Percentiles rank a stretch among this genome's conserved stretches.
These are phyloP conservation scores for Lissocephala sabroskyi DNA, from an alignment of 2,888 invertebrate species.

Conservation along the genomic window DNA sequence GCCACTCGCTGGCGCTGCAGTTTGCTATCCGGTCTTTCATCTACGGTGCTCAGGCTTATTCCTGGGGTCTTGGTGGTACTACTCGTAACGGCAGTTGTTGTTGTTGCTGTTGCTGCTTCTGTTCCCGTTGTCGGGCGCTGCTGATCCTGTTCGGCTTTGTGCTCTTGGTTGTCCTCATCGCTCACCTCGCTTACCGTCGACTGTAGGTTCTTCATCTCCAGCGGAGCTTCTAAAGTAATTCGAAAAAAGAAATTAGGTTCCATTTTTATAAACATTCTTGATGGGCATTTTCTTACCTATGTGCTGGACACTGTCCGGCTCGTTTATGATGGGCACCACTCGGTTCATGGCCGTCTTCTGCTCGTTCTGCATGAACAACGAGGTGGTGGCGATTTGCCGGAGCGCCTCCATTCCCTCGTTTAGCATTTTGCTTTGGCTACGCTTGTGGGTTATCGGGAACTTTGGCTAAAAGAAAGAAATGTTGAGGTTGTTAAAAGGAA, in stretches of 20 bases:
- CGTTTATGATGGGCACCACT: constrained; percentile 71
- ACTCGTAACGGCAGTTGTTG: constrained; percentile 60
- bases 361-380: constrained; percentile 73
- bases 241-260: neutral
- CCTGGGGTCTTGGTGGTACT: constrained; percentile 47
- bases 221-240: constrained; percentile 62
- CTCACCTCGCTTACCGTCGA: constrained; percentile 67
- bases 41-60: constrained; percentile 40
- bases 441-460: constrained; percentile 70
- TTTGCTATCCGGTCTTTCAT: constrained; percentile 60
- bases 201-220: constrained; percentile 70
- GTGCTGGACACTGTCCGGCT: constrained; percentile 63
- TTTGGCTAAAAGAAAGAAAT: constrained; percentile 35
- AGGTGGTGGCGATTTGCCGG: constrained; percentile 73
- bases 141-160: constrained; percentile 14
- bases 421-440: constrained; percentile 70
- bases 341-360: constrained; percentile 70
- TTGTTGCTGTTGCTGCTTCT: constrained; percentile 25
- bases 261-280: too few species aligned
- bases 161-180: constrained; percentile 57
- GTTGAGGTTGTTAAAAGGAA: too few species aligned
- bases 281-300: constrained; percentile 15
- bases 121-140: constrained; percentile 30
- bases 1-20: constrained; percentile 68
- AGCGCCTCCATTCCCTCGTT: constrained; percentile 73